phyloP scores from a whole-genome alignment of 1,140 invertebrate species.

The Nixonia krombeini region DNA sequence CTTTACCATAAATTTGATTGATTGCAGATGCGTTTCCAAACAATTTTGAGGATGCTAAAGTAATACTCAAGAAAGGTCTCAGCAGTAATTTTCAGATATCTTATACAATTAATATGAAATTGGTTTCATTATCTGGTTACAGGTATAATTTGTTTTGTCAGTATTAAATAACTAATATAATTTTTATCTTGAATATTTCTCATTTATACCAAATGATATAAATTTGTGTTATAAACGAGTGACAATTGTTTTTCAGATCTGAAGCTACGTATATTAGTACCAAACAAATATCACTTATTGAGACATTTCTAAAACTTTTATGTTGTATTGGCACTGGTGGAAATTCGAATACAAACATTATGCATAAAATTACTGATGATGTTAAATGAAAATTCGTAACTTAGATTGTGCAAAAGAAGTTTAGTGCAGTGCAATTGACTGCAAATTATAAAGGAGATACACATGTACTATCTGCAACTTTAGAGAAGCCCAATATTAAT shows the following conservation, averaged over 20 bases:
- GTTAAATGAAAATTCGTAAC: constrained; percentile 89
- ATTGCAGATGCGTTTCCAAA: constrained; percentile 94
- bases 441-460: constrained; percentile 90
- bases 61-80: constrained; percentile 97
- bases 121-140: constrained; percentile 90
- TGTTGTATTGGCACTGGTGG: constrained; percentile 97
- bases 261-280: constrained; percentile 98
- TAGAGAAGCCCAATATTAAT: constrained; percentile 92
- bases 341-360: constrained; percentile 95
- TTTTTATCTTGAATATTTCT: constrained; percentile 3
- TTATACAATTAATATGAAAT: constrained; percentile 92
- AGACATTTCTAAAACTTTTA: constrained; percentile 95
- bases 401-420: constrained; percentile 92
- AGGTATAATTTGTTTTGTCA: constrained; percentile 55
- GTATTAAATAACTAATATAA: neutral
- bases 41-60: constrained; percentile 96
- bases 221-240: too few relatives aligned
- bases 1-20: too few relatives aligned
- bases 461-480: constrained; percentile 88
- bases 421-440: constrained; percentile 88
- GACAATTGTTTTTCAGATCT: constrained; percentile 76
- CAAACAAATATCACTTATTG: constrained; percentile 83
- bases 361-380: constrained; percentile 89
- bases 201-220: too few relatives aligned
- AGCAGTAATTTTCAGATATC: constrained; percentile 99